Evolutionary conservation across 2,888 invertebrate genomes (phyloP), one percentile per base, ranked within the genome.

Genomic region (Oeneis ivallda): DNA sequence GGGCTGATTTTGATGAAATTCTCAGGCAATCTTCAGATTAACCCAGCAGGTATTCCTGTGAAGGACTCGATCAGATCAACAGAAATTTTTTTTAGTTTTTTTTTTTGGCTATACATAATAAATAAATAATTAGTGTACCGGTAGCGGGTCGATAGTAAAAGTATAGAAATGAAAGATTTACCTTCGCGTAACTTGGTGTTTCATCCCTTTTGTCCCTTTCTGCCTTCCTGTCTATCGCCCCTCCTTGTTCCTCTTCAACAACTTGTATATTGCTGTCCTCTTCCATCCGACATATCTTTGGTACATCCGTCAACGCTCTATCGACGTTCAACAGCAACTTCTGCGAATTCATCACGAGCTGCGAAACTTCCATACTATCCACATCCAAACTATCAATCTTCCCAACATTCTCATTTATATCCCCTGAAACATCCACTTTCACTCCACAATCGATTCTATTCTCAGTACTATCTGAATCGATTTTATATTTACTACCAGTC

Each of bases 321-420:
- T 92, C 89, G 1, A 92, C 92, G 68, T 89, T 86, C 70, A 77
- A 67, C 72, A 92, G 71, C 68, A 92, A 66, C 69, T 81, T 87
- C 74, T 92, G 89, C 0, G 92, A 92, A 67, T 91, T 92, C 52
- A 79, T 74, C 70, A 92, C 89, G 37, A 92, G 70, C 47, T 89
- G 87, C 0, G 86, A 82, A 10, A 80, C 34, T 39, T 83, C 80
- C 5, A 66, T 65, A 58, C 76, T 74, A 17, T 68, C 65, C 34
- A 68, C 73, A 17, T 68, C 65, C 34, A 68, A 65, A 54, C 52
- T 45, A 19, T 64, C 67, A 39, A 50, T 53, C 39, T 47, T 62
- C 32, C 66, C 72, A 15, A 74, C 66, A 70, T 80, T 82, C 34
- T 81, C 77, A 62, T 56, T 56, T 7, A 56, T 39, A 56, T 56